Percentiles rank a stretch among this genome's conserved stretches.
phyloP scores from a whole-genome alignment of 2,113 vertebrate genomes.

The Menura novaehollandiae region DNA sequence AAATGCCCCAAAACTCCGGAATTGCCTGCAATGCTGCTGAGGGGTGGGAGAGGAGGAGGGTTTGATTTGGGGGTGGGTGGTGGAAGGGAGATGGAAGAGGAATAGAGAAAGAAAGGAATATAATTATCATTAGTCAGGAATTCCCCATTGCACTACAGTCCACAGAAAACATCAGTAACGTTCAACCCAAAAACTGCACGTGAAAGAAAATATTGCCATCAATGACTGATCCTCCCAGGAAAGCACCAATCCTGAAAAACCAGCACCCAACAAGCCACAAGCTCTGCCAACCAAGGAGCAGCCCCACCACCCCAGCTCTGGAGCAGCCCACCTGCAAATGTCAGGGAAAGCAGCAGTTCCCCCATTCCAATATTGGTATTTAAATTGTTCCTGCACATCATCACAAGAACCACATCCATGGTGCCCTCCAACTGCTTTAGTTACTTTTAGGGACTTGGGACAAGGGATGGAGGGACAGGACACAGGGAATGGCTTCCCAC shows the following conservation, averaged over 20 bases:
- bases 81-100: neutral
- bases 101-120: neutral
- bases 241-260: neutral
- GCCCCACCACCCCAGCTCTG: neutral
- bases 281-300: neutral
- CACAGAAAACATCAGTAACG: neutral
- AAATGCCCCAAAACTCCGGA: neutral
- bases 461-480: neutral
- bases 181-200: neutral
- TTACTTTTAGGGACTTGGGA: neutral
- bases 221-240: neutral
- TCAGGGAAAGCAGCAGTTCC: neutral
- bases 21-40: neutral
- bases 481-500: neutral
- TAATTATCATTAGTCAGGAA: neutral
- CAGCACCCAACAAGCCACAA: neutral
- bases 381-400: neutral
- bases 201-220: neutral
- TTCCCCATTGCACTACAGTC: neutral
- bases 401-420: fast-evolving
- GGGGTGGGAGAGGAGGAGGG: neutral
- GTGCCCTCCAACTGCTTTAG: neutral
- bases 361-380: fast-evolving
- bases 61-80: too few relatives aligned
- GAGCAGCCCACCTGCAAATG: neutral